Evolutionary conservation across 53 echinoderm and acorn worm species (phyloP), one percentile per base, ranked within the genome.

Genomic region (Astropecten irregularis): DNA sequence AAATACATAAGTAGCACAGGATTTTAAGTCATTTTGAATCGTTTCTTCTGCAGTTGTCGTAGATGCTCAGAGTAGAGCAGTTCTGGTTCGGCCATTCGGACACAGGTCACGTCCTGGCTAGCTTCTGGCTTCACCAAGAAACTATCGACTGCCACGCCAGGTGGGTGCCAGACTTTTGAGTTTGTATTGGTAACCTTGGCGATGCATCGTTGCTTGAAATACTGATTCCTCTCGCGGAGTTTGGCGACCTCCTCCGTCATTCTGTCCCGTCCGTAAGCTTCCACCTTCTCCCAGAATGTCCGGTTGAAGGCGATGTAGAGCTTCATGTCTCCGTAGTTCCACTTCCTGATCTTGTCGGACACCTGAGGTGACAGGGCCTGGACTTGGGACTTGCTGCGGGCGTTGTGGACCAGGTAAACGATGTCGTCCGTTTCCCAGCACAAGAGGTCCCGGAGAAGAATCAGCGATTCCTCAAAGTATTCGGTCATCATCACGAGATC

Each of bases 201-300:
- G 1, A 95, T 87, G 52, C 95, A 95, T 10, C 48, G 57, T 21
- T 51, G 25, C n/a, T 65, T 50, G 37, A 89, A 85, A 29, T 84
- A 71, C 11, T 60, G 66, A 48, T 89, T 95, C 50, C 49, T 84
- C 20, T 22, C 48, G 4, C 64, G 74, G 18, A 95, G 63, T 55
- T 84, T 64, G 0, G 59, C 57, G 7, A 95, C 85, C 23, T 92
- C 95, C n/a, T 68, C 40, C 18, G 64, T 66, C 95, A 95, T 95
- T 29, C 85, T 83, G 22, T 89, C 95, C 3, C 54, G 9, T 31
- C 95, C 95, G 21, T 83, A 95, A 22, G 73, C 82, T 21, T 83
- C 92, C 10, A 95, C 82, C 62, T 81, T 91, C 63, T 81, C 27
- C 95, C 95, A 95, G 28, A 95, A 88, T 1, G 95, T 92, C 46